Percentiles rank a stretch among this genome's conserved stretches.
Evolutionary conservation across 1,140 invertebrate genomes (phyloP).

Genomic region (Battus philenor): DNA sequence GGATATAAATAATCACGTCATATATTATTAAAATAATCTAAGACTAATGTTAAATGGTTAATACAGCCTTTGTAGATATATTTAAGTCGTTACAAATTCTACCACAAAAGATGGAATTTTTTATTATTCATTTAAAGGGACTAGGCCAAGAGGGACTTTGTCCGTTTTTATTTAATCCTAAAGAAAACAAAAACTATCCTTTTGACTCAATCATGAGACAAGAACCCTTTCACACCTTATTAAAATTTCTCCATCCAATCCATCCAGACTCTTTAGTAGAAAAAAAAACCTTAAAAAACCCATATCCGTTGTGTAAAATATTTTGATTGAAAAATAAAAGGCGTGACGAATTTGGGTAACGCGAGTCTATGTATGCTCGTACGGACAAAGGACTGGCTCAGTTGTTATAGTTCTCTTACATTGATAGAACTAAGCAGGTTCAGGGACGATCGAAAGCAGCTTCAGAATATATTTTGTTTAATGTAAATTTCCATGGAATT

Average conservation of each 20-base stretch:
- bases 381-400: not conserved
- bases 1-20: no score
- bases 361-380: constrained; percentile 17
- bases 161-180: constrained; percentile 20
- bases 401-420: constrained; percentile 9
- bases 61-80: no score
- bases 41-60: no score
- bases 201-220: constrained; percentile 55
- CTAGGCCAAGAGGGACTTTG: no score
- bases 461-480: no score
- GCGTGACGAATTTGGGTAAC: constrained; percentile 46
- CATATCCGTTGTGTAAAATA: constrained; percentile 59
- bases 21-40: no score
- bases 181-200: constrained; percentile 33
- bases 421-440: no score
- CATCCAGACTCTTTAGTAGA: constrained; percentile 24
- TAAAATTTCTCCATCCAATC: constrained; percentile 49
- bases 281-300: constrained; percentile 38
- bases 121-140: no score
- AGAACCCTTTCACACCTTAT: constrained; percentile 65
- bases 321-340: constrained; percentile 72
- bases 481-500: no score
- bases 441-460: no score
- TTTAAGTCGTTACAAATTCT: no score
- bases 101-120: no score